These are phyloP conservation scores for Coecobrya sp. DNA, from an alignment of 2,888 invertebrate genomes.

Conservation along the genomic window DNA sequence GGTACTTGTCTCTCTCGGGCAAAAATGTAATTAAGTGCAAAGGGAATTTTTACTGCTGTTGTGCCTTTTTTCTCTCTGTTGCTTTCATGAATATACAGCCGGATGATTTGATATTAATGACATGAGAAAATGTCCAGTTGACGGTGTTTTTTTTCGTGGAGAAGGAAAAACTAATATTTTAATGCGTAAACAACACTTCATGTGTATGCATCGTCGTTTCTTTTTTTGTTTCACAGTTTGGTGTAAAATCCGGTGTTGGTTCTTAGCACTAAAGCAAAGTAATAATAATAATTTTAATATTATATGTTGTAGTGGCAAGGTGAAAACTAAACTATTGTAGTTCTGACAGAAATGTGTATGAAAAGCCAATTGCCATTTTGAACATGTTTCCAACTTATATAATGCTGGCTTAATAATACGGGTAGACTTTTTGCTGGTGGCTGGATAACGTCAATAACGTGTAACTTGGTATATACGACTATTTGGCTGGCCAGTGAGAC, in stretches of 20 bases:
- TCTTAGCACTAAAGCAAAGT: background rate
- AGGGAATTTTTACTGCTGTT: background rate
- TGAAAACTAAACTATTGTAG: conserved; percentile 34
- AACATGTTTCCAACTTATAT: background rate
- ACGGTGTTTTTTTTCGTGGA: conserved; percentile 16
- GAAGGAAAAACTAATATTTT: conserved; percentile 48
- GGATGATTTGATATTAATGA: conserved; percentile 62
- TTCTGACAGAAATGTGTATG: conserved; percentile 20
- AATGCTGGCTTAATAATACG: background rate
- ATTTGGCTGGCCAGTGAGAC: conserved; percentile 32
- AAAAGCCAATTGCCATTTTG: conserved; percentile 51
- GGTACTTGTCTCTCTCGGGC: conserved; percentile 40
- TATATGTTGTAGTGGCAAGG: conserved; percentile 24
- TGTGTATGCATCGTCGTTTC: background rate
- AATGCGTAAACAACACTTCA: background rate
- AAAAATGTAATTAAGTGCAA: conserved; percentile 60
- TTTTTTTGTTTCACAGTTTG: conserved; percentile 39
- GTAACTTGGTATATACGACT: background rate
- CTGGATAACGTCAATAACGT: background rate
- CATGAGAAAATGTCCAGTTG: conserved; percentile 66
- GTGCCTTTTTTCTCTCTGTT: background rate
- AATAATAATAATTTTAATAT: conserved; percentile 39
- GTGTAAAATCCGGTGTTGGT: conserved; percentile 49
- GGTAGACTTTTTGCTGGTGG: conserved; percentile 38
- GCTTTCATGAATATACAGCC: background rate